phyloP scores from a whole-genome alignment of 2,888 invertebrate species.

The Oligia strigilis region DNA sequence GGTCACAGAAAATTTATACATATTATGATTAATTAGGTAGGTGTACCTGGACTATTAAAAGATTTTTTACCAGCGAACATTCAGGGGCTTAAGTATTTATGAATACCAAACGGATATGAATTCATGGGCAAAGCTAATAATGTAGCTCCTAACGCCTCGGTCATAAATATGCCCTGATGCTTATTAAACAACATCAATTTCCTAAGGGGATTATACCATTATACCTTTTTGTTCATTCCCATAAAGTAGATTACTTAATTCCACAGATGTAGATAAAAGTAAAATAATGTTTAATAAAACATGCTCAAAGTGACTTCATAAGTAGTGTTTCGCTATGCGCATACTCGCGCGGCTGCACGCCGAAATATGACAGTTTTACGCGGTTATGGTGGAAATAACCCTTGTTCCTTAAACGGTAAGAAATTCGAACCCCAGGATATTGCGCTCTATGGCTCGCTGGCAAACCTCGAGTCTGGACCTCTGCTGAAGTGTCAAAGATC shows the following conservation, averaged over 20 bases:
- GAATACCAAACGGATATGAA: slow-evolving; percentile 36
- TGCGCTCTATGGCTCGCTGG: too few relatives aligned
- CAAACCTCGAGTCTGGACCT: too few relatives aligned
- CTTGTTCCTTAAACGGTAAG: neutral
- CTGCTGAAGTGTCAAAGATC: too few relatives aligned
- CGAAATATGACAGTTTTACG: slow-evolving; percentile 15
- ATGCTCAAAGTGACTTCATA: slow-evolving; percentile 27
- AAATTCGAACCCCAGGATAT: too few relatives aligned
- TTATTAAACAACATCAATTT: slow-evolving; percentile 65
- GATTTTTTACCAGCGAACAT: neutral
- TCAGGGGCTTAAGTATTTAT: slow-evolving; percentile 34
- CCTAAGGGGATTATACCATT: slow-evolving; percentile 60
- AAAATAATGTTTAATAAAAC: slow-evolving; percentile 42
- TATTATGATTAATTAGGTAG: slow-evolving; percentile 7
- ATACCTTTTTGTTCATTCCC: slow-evolving; percentile 55
- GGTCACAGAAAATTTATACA: neutral
- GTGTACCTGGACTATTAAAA: neutral
- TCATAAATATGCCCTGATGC: slow-evolving; percentile 58
- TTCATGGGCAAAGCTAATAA: slow-evolving; percentile 44
- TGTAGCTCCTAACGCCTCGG: slow-evolving; percentile 30
- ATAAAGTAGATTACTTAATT: slow-evolving; percentile 49
- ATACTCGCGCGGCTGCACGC: neutral
- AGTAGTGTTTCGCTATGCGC: neutral
- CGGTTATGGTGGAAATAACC: slow-evolving; percentile 34
- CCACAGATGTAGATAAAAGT: slow-evolving; percentile 37